Evolutionary conservation across 2,888 invertebrate genomes (phyloP).

Genomic region (Erebia ligea): DNA sequence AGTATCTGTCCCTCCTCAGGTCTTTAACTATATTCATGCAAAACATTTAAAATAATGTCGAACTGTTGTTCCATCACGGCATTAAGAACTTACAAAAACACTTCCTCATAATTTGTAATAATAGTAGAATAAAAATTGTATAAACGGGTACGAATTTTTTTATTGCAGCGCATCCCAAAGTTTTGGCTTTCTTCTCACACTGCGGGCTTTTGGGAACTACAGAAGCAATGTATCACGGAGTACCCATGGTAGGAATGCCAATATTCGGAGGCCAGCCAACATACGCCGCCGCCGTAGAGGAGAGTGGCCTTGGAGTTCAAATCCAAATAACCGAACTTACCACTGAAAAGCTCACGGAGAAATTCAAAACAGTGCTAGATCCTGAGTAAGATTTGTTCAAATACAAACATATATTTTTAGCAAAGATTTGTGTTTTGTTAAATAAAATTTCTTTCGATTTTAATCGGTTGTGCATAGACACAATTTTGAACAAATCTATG

Average conservation of each 20-base stretch:
- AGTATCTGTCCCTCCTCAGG: too few relatives aligned
- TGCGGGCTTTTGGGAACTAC: slow-evolving; percentile 82
- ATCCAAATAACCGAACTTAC: slow-evolving; percentile 71
- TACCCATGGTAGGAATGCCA: slow-evolving; percentile 84
- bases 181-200: slow-evolving; percentile 82
- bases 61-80: too few relatives aligned
- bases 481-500: too few relatives aligned
- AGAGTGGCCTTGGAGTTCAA: slow-evolving; percentile 76
- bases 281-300: slow-evolving; percentile 80
- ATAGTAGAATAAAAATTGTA: not conserved
- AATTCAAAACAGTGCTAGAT: slow-evolving; percentile 74
- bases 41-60: too few relatives aligned
- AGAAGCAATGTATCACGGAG: slow-evolving; percentile 83
- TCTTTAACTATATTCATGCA: too few relatives aligned
- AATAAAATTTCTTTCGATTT: too few relatives aligned
- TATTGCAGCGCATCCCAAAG: slow-evolving; percentile 74
- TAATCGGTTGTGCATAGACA: too few relatives aligned
- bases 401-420: not conserved
- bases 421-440: too few relatives aligned
- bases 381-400: slow-evolving; percentile 66
- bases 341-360: slow-evolving; percentile 72
- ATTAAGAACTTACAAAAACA: too few relatives aligned
- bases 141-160: not conserved
- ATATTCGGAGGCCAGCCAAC: slow-evolving; percentile 83
- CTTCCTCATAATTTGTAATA: too few relatives aligned